phyloP scores from a whole-genome alignment of 2,888 invertebrate species.

The Luffia ferchaultella region DNA sequence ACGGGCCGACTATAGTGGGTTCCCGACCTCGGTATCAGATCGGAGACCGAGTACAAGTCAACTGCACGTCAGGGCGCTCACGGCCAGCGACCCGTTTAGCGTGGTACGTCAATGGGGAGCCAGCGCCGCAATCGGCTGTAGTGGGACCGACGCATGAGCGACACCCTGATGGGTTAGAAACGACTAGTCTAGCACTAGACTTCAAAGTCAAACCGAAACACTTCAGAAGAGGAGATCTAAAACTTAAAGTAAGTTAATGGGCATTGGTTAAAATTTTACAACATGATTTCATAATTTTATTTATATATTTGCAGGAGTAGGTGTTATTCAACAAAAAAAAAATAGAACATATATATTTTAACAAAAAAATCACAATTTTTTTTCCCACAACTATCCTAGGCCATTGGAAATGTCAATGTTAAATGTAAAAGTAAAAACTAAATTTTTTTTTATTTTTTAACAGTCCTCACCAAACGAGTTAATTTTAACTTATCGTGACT shows the following conservation, averaged over 20 bases:
- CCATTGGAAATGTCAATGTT: no score
- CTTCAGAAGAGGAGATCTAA: constrained; percentile 85
- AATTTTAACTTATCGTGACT: no score
- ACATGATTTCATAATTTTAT: not conserved
- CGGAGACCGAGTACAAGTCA: constrained; percentile 82
- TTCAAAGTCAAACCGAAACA: constrained; percentile 83
- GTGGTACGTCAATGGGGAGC: constrained; percentile 90
- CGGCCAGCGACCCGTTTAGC: constrained; percentile 83
- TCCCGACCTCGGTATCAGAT: constrained; percentile 83
- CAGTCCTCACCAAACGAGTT: no score
- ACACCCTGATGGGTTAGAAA: constrained; percentile 74
- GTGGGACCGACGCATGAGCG: constrained; percentile 54
- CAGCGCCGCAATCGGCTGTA: constrained; percentile 64
- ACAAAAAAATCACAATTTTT: no score
- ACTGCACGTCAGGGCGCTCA: constrained; percentile 85
- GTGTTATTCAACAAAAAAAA: no score
- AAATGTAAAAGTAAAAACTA: no score
- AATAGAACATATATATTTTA: no score
- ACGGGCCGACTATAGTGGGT: constrained; percentile 83
- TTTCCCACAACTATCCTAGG: no score
- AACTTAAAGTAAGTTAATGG: constrained; percentile 71
- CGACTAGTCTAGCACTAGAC: constrained; percentile 79
- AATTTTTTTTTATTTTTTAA: no score
- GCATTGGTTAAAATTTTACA: not conserved
- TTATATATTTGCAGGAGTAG: no score